These are phyloP conservation scores for Forbesichthys papilliferus DNA, from an alignment of 2,113 vertebrate species.

Conservation along the genomic window DNA sequence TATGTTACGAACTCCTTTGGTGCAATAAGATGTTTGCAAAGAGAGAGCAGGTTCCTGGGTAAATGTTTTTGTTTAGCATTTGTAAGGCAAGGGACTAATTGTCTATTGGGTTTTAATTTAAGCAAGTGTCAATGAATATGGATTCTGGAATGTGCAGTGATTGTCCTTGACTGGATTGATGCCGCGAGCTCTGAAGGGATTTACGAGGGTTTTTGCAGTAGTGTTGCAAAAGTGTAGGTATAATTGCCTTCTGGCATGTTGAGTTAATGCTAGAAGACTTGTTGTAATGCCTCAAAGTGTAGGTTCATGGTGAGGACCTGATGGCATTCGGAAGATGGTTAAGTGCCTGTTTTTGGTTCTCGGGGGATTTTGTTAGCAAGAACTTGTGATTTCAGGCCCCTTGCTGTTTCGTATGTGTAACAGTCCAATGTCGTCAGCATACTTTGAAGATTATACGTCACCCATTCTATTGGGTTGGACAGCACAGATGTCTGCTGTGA, in stretches of 20 bases:
- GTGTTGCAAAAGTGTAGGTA: not conserved
- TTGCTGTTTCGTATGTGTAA: not conserved
- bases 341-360: not conserved
- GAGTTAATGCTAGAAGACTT: not conserved
- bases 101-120: not conserved
- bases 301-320: too few species aligned
- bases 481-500: not conserved
- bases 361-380: not conserved
- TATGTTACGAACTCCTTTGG: slow-evolving; percentile 77
- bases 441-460: not conserved
- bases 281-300: too few species aligned
- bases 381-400: not conserved
- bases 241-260: too few species aligned
- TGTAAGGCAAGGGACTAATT: not conserved
- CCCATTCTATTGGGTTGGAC: not conserved
- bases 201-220: not conserved
- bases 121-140: slow-evolving; percentile 24
- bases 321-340: not conserved
- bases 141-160: slow-evolving; percentile 20
- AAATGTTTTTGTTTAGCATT: not conserved
- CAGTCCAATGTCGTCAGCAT: not conserved
- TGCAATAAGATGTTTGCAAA: slow-evolving; percentile 81
- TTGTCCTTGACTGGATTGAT: slow-evolving; percentile 11
- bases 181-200: not conserved
- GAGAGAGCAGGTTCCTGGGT: slow-evolving; percentile 59